phyloP scores from a whole-genome alignment of 2,888 invertebrate genomes.

The Tromatobia lineatoria region DNA sequence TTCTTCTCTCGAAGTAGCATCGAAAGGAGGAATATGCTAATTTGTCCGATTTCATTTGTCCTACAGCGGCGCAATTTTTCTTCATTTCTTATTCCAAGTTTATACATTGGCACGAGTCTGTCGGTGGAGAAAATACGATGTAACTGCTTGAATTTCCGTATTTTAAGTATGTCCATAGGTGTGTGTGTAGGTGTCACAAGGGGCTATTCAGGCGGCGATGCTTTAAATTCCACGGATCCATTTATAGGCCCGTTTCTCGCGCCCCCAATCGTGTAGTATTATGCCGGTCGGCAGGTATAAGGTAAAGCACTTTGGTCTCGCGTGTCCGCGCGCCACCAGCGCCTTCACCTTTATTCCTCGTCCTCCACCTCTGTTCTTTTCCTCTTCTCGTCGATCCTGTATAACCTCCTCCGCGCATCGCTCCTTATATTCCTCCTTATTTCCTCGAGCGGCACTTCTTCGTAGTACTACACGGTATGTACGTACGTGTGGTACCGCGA shows the following conservation, averaged over 20 bases:
- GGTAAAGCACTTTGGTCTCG: conserved; percentile 78
- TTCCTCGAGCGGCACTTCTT: conserved; percentile 67
- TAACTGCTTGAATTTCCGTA: conserved; percentile 63
- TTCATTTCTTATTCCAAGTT: conserved; percentile 31
- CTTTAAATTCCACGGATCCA: conserved; percentile 73
- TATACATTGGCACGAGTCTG: conserved; percentile 40
- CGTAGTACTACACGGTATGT: conserved; percentile 46
- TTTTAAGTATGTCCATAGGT: conserved; percentile 57
- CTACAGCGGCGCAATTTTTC: conserved; percentile 18
- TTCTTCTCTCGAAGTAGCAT: not conserved
- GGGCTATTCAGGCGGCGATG: conserved; percentile 64
- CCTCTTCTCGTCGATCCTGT: conserved; percentile 61
- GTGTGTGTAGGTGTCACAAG: conserved; percentile 70
- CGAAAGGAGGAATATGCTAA: conserved; percentile 16
- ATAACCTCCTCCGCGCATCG: conserved; percentile 64
- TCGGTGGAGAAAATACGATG: conserved; percentile 55
- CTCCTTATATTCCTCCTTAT: conserved; percentile 72
- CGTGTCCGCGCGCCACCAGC: conserved; percentile 68
- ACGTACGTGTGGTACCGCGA: conserved; percentile 53
- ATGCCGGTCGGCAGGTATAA: conserved; percentile 75
- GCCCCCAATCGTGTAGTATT: conserved; percentile 71
- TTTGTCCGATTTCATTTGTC: conserved; percentile 55
- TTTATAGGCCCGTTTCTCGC: conserved; percentile 75
- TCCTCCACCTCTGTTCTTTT: conserved; percentile 61
- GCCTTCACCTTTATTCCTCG: conserved; percentile 57